Evolutionary conservation across 2,797 vertebrate genomes (phyloP).

Genomic region (Gymnopithys bicolor): DNA sequence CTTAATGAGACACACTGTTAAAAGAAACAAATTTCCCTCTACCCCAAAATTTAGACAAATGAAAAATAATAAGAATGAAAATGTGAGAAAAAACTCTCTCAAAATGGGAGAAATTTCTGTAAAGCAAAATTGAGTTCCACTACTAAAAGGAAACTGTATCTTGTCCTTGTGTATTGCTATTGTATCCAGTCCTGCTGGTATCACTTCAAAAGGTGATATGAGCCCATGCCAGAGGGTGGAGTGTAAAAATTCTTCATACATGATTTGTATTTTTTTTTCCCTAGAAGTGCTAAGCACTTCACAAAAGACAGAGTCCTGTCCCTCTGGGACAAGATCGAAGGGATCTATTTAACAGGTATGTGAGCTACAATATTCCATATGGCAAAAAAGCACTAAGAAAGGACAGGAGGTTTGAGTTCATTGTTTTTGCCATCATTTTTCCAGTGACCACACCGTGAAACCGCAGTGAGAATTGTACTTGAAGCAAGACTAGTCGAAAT

Average conservation of each 20-base stretch:
- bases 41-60: not conserved
- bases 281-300: not conserved
- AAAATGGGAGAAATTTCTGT: not conserved
- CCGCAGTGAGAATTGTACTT: not conserved
- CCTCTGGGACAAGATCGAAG: not conserved
- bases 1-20: not conserved
- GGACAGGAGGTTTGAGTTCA: not conserved
- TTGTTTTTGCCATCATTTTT: not conserved
- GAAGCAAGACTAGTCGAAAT: not conserved
- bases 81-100: not conserved
- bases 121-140: not conserved
- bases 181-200: not conserved
- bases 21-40: not conserved
- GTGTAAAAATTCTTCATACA: not conserved
- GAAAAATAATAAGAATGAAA: not conserved
- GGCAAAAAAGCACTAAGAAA: constrained; percentile 14
- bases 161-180: not conserved
- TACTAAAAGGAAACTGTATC: not conserved
- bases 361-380: constrained; percentile 40
- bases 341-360: not conserved
- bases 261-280: constrained; percentile 16
- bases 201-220: not conserved
- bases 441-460: not conserved
- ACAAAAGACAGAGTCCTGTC: not conserved
- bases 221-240: not conserved